Base-by-base conservation (phyloP, 37 sponge, comb jelly and placozoan species). In the Halichondria panicea region DNA sequence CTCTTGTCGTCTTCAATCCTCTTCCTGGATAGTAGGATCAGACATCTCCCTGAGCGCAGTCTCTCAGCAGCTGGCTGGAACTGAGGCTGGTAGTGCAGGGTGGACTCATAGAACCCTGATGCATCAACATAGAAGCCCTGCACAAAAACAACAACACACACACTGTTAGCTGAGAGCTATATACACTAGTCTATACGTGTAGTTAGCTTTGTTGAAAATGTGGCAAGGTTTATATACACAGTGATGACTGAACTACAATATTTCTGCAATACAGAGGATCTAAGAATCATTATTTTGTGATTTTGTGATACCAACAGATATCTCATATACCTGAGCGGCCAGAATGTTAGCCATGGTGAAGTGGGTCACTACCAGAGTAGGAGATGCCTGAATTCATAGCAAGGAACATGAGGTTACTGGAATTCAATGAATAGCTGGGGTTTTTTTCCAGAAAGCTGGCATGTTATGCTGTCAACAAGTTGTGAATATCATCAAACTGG, bases 331-430 rank as follows among this genome's bases (percentile, higher is more conserved):
- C 74, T 78, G 78, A 59, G 86, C 86, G 18, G 86, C 86, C 43
- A 86, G 58, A 22, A 86, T 57, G 57, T 86, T 86, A 37, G 80
- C 86, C 86, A 86, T 86, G 8, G 86, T 86, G 65, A 86, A 86
- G 75, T 86, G 86, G 28, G 55, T 86, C 58, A 86, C 86, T 19
- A 86, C 80, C 33, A 86, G 67, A 30, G 70, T 79, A 22, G 86
- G 86, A 35, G 78, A 78, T 1, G 55, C 64, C 86, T 86, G 72
- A 15, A 46, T 6, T 43, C 11, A 39, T 56, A 33, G 52, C n/a
- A 57, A 59, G 15, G n/a, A n/a, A n/a, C n/a, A n/a, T n/a, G n/a
- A n/a, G n/a, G n/a, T n/a, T n/a, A n/a, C n/a, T n/a, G n/a, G n/a
- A n/a, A n/a, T n/a, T n/a, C n/a, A n/a, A n/a, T n/a, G n/a, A n/a